Base-by-base conservation (phyloP, 2,797 vertebrate genomes). In the Vespertilio murinus region DNA sequence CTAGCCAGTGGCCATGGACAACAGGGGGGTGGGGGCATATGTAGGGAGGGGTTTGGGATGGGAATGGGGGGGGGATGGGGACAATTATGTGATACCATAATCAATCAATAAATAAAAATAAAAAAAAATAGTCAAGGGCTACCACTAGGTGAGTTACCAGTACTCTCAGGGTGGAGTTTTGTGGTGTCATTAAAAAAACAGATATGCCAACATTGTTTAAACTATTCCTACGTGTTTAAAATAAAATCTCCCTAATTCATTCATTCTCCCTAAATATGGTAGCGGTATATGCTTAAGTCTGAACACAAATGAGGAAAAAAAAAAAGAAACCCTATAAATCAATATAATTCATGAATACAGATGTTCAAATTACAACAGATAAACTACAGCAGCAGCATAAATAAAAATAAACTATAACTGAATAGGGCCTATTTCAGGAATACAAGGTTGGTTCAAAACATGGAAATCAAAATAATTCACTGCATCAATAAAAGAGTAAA, bases 391-490 rank as follows among this genome's bases (percentile, higher is more conserved):
- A 79, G 65, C 20, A 59, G 3, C n/a, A 84, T 70, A 84, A 70
- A 70, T 80, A 82, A 85, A 94, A 90, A 56, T 40, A 93, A 95
- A 70, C 33, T 65, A 20, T 73, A 67, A 83, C 25, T 75, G 22
- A 84, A 87, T 13, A 88, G 7, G 4, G 9, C 35, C 87, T 87
- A 78, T 65, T 56, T 47, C 5, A 80, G 38, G 73, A 96, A 92
- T 90, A 13, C 42, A 95, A 89, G 70, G 42, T 83, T 90, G 56
- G 93, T 79, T 89, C 38, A 83, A 92, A 61, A 33, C 49, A 81
- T 54, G n/a, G 52, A 88, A 75, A 81, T 69, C 80, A 91, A 96
- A 91, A 91, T 79, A 74, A 90, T 80, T 80, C 2, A 74, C 38
- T 49, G 6, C 8, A 75, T 90, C 14, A 61, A 86, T 40, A 69